Conservation (phyloP, 2,888 invertebrate species). For the Sycophila texana region DNA sequence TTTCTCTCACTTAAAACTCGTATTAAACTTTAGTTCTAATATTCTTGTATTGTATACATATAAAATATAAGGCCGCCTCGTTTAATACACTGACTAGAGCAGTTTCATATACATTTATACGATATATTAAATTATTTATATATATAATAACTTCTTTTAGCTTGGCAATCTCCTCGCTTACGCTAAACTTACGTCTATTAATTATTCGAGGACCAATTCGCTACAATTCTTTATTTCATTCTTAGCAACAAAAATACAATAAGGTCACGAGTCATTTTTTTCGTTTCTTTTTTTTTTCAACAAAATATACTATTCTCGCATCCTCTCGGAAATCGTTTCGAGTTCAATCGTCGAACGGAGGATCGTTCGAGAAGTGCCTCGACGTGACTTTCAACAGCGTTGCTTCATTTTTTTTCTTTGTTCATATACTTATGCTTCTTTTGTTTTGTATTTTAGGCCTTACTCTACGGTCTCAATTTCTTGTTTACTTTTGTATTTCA, state of each 20-base stretch:
- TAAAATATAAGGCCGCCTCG: slow-evolving; percentile 76
- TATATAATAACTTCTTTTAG: slow-evolving; percentile 53
- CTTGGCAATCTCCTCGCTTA: slow-evolving; percentile 60
- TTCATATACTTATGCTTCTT: slow-evolving; percentile 29
- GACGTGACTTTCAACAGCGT: slow-evolving; percentile 29
- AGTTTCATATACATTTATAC: slow-evolving; percentile 66
- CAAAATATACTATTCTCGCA: slow-evolving; percentile 65
- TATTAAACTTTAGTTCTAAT: slow-evolving; percentile 53
- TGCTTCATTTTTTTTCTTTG: slow-evolving; percentile 23
- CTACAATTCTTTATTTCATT: slow-evolving; percentile 26
- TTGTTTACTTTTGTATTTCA: slow-evolving; percentile 19
- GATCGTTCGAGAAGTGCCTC: slow-evolving; percentile 21
- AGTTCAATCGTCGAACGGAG: slow-evolving; percentile 46
- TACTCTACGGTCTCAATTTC: slow-evolving; percentile 36
- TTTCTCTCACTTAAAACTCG: slow-evolving; percentile 34
- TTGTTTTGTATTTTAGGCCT: slow-evolving; percentile 48
- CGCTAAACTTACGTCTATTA: slow-evolving; percentile 41
- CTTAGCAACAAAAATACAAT: slow-evolving; percentile 67
- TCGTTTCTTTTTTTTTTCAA: slow-evolving; percentile 62
- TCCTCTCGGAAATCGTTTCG: slow-evolving; percentile 39
- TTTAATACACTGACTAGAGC: slow-evolving; percentile 76
- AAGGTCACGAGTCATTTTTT: slow-evolving; percentile 58
- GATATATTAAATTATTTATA: slow-evolving; percentile 52
- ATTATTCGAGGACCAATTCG: slow-evolving; percentile 27
- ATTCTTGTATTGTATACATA: slow-evolving; percentile 64